These are phyloP conservation scores for Lamprologus tigripictilis DNA, from an alignment of 2,113 vertebrate species.

Conservation along the genomic window DNA sequence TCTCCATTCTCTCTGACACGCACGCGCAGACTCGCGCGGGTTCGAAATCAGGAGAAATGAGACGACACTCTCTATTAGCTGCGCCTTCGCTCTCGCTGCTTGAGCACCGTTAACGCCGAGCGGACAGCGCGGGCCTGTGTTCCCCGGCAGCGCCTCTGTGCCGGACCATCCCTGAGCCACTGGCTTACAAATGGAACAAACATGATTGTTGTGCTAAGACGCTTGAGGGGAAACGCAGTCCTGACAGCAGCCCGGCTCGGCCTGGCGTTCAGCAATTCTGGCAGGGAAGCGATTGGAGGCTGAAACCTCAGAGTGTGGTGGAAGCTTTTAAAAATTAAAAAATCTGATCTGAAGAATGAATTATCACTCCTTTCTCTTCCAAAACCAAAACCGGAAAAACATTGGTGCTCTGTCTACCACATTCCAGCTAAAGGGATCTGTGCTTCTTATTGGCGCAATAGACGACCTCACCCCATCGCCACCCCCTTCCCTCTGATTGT, in stretches of 20 bases:
- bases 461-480: not conserved
- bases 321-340: not conserved
- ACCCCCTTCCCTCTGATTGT: not conserved
- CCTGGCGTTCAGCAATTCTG: slow-evolving; percentile 5
- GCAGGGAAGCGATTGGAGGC: not conserved
- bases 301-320: not conserved
- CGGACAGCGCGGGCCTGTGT: not conserved
- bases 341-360: not conserved
- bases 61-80: slow-evolving; percentile 24
- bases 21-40: not conserved
- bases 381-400: not conserved
- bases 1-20: not conserved
- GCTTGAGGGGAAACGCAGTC: not conserved
- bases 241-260: slow-evolving; percentile 2
- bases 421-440: slow-evolving; percentile 53
- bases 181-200: slow-evolving; percentile 46
- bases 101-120: not conserved
- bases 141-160: slow-evolving; percentile 16
- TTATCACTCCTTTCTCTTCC: not conserved
- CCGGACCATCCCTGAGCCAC: slow-evolving; percentile 21
- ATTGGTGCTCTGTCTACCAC: not conserved
- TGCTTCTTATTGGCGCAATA: slow-evolving; percentile 27
- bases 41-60: not conserved
- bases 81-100: slow-evolving; percentile 1
- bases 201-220: slow-evolving; percentile 46